Conservation (phyloP, 37 sponge, comb jelly and placozoan genomes). For the Aphrocallistes beatrix region DNA sequence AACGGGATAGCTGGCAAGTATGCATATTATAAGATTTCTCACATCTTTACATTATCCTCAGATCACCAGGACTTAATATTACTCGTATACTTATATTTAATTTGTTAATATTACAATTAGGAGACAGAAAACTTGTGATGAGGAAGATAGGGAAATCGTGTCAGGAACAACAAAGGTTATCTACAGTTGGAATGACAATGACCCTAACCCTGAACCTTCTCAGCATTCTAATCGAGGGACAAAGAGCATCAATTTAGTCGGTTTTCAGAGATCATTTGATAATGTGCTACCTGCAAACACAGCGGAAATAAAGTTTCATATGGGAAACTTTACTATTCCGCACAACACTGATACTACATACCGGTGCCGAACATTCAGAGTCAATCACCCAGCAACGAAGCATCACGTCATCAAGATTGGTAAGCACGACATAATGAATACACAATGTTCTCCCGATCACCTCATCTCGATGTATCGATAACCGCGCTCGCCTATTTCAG, state of each 20-base stretch:
- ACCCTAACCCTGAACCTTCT: neutral
- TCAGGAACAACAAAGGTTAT: slow-evolving; percentile 6
- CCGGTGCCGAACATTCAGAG: neutral
- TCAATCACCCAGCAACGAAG: too few species aligned
- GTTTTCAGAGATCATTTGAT: too few species aligned
- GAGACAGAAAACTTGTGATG: slow-evolving; percentile 9
- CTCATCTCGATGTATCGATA: too few species aligned
- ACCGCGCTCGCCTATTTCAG: too few species aligned
- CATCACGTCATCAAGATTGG: too few species aligned
- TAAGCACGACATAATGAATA: too few species aligned
- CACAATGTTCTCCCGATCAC: too few species aligned
- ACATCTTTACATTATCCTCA: neutral
- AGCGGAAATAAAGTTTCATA: neutral
- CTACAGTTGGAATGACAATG: slow-evolving; percentile 21
- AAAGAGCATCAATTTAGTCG: neutral
- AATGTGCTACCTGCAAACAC: neutral
- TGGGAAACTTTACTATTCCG: neutral
- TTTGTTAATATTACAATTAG: neutral
- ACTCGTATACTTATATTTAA: neutral
- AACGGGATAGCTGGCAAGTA: neutral
- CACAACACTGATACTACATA: neutral
- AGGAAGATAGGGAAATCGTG: neutral
- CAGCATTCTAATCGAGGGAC: neutral
- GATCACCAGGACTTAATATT: neutral
- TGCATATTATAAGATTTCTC: neutral